These are phyloP conservation scores for Calcarius lapponicus DNA, from an alignment of 2,797 vertebrate species.

Conservation along the genomic window DNA sequence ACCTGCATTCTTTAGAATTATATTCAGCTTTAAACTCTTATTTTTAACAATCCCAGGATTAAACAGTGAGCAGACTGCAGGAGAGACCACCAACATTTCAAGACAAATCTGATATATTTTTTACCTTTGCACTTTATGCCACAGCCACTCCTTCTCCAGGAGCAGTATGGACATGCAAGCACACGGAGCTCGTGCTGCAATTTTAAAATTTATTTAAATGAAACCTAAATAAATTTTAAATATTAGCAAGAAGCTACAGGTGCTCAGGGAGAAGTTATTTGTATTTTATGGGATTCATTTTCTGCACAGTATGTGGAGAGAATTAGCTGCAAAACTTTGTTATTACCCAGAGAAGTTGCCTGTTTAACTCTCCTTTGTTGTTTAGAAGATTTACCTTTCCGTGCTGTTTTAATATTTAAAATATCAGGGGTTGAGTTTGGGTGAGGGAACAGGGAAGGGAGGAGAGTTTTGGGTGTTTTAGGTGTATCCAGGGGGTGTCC, in stretches of 20 bases:
- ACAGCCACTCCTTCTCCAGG: not conserved
- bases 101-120: not conserved
- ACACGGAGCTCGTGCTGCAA: not conserved
- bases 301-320: conserved; percentile 52
- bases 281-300: conserved; percentile 68
- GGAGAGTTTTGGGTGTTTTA: not conserved
- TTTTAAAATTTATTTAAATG: conserved; percentile 42
- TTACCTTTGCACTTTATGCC: not conserved
- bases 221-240: conserved; percentile 65
- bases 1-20: not conserved
- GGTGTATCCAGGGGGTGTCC: no score
- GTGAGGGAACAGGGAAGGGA: not conserved
- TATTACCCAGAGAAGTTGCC: conserved; percentile 46
- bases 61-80: not conserved
- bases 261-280: conserved; percentile 61
- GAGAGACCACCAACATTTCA: not conserved
- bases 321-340: conserved; percentile 53
- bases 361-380: conserved; percentile 53
- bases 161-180: not conserved
- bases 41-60: not conserved
- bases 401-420: conserved; percentile 61
- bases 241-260: conserved; percentile 62
- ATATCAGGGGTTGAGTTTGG: not conserved
- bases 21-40: not conserved
- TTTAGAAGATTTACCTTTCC: conserved; percentile 34